A percentile compares a stretch with the other conserved stretches of the same genome.
phyloP scores from a whole-genome alignment of 2,113 vertebrate genomes.

The Ailuropoda melanoleuca region DNA sequence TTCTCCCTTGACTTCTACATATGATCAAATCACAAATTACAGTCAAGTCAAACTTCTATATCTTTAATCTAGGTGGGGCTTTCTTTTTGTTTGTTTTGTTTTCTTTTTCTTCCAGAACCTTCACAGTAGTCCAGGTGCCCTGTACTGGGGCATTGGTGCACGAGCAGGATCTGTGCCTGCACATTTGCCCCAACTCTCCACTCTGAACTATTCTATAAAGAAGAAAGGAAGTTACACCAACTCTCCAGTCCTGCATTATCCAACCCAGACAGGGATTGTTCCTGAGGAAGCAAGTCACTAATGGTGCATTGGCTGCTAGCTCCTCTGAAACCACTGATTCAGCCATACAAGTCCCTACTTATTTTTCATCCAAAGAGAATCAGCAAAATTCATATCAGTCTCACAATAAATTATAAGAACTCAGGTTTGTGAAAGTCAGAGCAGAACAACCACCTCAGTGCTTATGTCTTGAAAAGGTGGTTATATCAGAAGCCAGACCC shows the following conservation, averaged over 20 bases:
- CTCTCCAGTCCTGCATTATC: background rate
- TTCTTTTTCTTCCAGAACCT: background rate
- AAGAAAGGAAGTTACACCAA: background rate
- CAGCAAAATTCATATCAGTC: background rate
- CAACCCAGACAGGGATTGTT: background rate
- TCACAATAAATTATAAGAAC: background rate
- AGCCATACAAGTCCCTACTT: background rate
- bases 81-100: background rate
- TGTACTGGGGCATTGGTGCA: background rate
- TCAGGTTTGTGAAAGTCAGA: background rate
- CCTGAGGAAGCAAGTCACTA: background rate
- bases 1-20: background rate
- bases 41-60: background rate
- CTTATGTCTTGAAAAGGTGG: background rate
- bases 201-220: background rate
- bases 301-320: background rate
- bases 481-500: background rate
- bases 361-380: background rate
- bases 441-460: background rate
- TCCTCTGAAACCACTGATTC: background rate
- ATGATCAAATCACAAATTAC: background rate
- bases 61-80: background rate
- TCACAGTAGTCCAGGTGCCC: background rate
- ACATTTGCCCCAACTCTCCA: background rate
- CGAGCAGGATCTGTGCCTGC: fast-evolving